Evolutionary conservation across 2,113 vertebrate genomes (phyloP).

Genomic region (Parus major): DNA sequence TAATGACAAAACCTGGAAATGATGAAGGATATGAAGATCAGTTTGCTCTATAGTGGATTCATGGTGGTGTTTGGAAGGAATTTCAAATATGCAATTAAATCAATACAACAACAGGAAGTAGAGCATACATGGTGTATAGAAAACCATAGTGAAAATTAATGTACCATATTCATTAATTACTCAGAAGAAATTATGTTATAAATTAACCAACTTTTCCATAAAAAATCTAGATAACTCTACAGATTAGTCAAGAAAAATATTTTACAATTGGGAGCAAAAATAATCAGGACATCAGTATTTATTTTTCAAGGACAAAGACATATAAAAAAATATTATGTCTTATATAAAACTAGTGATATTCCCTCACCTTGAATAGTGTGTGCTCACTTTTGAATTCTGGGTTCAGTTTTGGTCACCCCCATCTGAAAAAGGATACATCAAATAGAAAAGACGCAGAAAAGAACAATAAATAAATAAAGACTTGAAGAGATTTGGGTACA

Average conservation of each 20-base stretch:
- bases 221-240: neutral
- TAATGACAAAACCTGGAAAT: neutral
- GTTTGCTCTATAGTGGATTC: neutral
- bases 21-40: neutral
- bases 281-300: neutral
- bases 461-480: slow-evolving; percentile 38
- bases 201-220: neutral
- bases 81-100: slow-evolving; percentile 2
- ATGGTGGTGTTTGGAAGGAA: neutral
- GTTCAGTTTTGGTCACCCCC: slow-evolving; percentile 66
- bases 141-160: neutral
- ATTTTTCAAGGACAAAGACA: slow-evolving; percentile 21
- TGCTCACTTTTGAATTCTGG: slow-evolving; percentile 68
- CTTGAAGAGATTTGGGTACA: neutral
- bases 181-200: neutral
- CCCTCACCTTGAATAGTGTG: slow-evolving; percentile 66
- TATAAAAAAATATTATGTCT: slow-evolving; percentile 8
- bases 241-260: neutral
- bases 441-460: slow-evolving; percentile 66
- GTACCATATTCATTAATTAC: neutral
- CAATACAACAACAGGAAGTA: neutral
- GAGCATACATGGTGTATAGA: neutral
- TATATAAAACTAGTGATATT: slow-evolving; percentile 50
- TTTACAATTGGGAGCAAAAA: neutral
- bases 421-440: slow-evolving; percentile 71